Percentiles rank a stretch among this genome's conserved stretches.
Conservation (phyloP, 1,140 invertebrate genomes). For the honey bee (Apis mellifera) region Amel_HAv3.1 CM009943.2:9291001-9291500, state of each 20-base stretch:
- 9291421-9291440: conserved; percentile 67
- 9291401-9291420: conserved; percentile 62
- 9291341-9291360: conserved; percentile 63
- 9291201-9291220: not conserved
- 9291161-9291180: no score
- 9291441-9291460: conserved; percentile 50
- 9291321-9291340: conserved; percentile 55
- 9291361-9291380: conserved; percentile 65
- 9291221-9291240: conserved; percentile 16
- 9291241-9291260: conserved; percentile 5
- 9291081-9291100: no score
- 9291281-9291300: no score
- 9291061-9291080: no score
- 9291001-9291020: no score
- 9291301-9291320: not conserved
- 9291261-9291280: not conserved
- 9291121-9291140: not conserved
- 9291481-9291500: conserved; percentile 9
- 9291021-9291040: no score
- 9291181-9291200: not conserved
- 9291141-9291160: no score
- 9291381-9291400: conserved; percentile 71
- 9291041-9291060: no score
- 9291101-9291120: no score
- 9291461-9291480: no score